Conservation (phyloP, 1,140 invertebrate genomes). For the Cryptotermes secundus region DNA sequence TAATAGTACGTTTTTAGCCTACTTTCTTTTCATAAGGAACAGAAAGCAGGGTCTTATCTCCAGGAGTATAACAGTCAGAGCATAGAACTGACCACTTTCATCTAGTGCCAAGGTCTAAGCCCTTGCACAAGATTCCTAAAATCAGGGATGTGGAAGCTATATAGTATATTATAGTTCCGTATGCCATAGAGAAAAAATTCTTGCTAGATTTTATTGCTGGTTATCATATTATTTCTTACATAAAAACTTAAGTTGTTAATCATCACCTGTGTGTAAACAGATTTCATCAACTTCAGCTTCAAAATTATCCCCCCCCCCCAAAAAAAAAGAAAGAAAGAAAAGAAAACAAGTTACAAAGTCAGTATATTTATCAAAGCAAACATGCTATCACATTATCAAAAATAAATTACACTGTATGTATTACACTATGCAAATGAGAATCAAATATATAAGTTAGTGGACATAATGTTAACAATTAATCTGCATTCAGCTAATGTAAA, state of each 20-base stretch:
- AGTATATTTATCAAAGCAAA: not conserved
- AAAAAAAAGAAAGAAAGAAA: too few relatives aligned
- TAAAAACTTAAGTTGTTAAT: constrained; percentile 3
- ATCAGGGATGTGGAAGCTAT: too few relatives aligned
- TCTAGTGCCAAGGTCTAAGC: too few relatives aligned
- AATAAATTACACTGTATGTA: constrained; percentile 1
- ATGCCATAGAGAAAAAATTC: not conserved
- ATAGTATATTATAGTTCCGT: too few relatives aligned
- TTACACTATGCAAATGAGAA: not conserved
- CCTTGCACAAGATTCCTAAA: too few relatives aligned
- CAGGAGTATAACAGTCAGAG: too few relatives aligned
- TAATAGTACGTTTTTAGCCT: too few relatives aligned
- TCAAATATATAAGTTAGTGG: not conserved
- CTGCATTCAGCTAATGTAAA: constrained; percentile 1
- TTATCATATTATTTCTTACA: not conserved
- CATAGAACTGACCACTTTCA: too few relatives aligned
- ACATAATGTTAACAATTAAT: not conserved
- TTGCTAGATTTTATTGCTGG: not conserved
- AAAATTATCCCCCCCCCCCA: not conserved
- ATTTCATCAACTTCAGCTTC: not conserved
- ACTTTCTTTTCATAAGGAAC: too few relatives aligned
- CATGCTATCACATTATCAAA: not conserved
- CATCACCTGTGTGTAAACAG: not conserved
- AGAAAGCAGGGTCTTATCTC: too few relatives aligned
- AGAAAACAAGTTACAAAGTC: not conserved